Percentiles rank a stretch among this genome's conserved stretches.
phyloP scores from a whole-genome alignment of 2,888 invertebrate genomes.

The Cheilosia soror region DNA sequence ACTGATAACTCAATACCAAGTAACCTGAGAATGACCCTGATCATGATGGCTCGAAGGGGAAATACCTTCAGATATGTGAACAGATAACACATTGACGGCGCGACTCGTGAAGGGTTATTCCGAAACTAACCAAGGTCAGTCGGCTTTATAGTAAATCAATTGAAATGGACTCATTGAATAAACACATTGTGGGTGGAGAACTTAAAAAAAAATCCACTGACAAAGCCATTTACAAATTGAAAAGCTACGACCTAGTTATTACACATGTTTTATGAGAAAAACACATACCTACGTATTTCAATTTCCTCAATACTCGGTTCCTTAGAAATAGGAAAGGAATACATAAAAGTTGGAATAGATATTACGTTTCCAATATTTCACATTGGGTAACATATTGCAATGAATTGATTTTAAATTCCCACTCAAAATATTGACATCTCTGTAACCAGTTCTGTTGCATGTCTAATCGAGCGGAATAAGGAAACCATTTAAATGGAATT shows the following conservation, averaged over 20 bases:
- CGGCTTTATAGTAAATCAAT: not conserved
- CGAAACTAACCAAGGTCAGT: not conserved
- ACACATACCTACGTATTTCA: not conserved
- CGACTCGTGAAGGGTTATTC: not conserved
- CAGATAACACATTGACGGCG: not conserved
- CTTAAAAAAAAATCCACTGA: too few species aligned
- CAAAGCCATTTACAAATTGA: too few species aligned
- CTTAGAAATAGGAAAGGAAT: not conserved
- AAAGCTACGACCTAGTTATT: too few species aligned
- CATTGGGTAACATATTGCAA: not conserved
- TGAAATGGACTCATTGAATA: not conserved
- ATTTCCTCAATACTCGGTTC: not conserved
- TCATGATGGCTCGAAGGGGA: not conserved
- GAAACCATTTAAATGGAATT: not conserved
- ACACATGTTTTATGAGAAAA: not conserved
- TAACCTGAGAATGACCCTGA: conserved; percentile 4
- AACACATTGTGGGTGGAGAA: too few species aligned
- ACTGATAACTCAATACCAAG: conserved; percentile 8
- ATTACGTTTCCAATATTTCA: not conserved
- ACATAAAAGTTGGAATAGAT: not conserved
- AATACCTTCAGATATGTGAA: not conserved
- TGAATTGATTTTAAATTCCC: not conserved
- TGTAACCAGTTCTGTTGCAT: not conserved
- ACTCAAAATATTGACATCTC: not conserved
- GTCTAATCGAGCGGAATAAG: conserved; percentile 1